Evolutionary conservation across 2,888 invertebrate species (phyloP), one percentile per base, ranked within the genome.

Genomic region (Calameuta idolon): DNA sequence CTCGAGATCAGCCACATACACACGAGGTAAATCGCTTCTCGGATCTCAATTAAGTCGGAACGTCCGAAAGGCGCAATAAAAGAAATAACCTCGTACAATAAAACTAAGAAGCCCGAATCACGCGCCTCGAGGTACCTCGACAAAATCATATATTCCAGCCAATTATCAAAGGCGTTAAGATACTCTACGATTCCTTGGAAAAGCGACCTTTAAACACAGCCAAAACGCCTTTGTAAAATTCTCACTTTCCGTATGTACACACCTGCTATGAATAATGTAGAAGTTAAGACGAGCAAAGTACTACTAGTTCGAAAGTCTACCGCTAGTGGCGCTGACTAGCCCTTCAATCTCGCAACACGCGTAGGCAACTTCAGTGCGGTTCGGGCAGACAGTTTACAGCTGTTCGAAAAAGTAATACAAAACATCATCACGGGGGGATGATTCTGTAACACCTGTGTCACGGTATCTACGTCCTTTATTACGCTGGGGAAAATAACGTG

Each of bases 121-220:
- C 55, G 23, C 55, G 55, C 55, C 55, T 23, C 23, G 55, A 55
- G 55, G 55, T 55, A 55, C 55, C 23, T 55, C 23, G 55, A 55
- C 2, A 55, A 55, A 55, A 55, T 55, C 55, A 23, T 23, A 23
- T 55, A 55, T 23, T 55, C 55, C 55, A 1, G 55, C 23, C 55
- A 89, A 88, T 89, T 89, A 90, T 86, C 77, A 82, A 83, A 86
- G 87, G 88, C 85, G 89, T 87, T 88, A 88, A 88, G 87, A 87
- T 90, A 89, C 90, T 89, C 88, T 81, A 83, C 80, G 82, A 85
- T 86, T 85, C 83, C 83, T 79, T 83, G 86, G 86, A 87, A 89
- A 89, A 88, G 88, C 84, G 23, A 85, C 85, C 83, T 85, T 88
- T 88, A 88, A 89, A 88, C 87, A 87, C 86, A 82, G 69, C 79